phyloP scores from a whole-genome alignment of 92 coral and sea anemone species.

The Isaurus tuberculatus region DNA sequence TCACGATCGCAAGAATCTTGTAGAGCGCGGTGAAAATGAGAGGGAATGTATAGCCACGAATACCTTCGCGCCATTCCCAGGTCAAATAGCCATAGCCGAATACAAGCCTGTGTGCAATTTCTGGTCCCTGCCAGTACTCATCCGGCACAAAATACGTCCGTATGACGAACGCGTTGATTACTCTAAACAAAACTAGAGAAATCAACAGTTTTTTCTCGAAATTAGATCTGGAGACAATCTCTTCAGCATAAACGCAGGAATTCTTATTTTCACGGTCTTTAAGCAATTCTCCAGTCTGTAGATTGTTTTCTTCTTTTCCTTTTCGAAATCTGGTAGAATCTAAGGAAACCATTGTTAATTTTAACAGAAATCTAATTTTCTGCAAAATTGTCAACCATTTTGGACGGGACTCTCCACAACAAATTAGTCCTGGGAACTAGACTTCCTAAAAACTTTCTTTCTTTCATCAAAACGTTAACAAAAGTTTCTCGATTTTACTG shows the following conservation, averaged over 20 bases:
- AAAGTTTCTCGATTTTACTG: no score
- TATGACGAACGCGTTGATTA: conserved; percentile 76
- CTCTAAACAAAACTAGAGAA: conserved; percentile 65
- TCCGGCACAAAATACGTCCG: conserved; percentile 94
- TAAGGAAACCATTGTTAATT: background rate
- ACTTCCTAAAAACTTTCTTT: conserved; percentile 1
- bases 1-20: conserved; percentile 62
- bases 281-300: background rate
- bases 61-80: conserved; percentile 97
- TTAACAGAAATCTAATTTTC: no score
- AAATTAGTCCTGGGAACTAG: background rate
- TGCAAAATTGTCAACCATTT: background rate
- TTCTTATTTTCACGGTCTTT: background rate
- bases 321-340: conserved; percentile 1
- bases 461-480: no score
- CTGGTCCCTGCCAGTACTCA: conserved; percentile 99
- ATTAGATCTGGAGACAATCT: background rate
- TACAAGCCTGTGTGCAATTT: conserved; percentile 90
- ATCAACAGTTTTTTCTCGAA: conserved; percentile 31
- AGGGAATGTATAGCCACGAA: conserved; percentile 89
- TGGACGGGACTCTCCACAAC: background rate
- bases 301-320: background rate
- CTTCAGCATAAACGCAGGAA: background rate
- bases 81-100: conserved; percentile 92
- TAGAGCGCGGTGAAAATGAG: conserved; percentile 72